Evolutionary conservation across 2,888 invertebrate species (phyloP).

Genomic region (Pediacus dermestoides): DNA sequence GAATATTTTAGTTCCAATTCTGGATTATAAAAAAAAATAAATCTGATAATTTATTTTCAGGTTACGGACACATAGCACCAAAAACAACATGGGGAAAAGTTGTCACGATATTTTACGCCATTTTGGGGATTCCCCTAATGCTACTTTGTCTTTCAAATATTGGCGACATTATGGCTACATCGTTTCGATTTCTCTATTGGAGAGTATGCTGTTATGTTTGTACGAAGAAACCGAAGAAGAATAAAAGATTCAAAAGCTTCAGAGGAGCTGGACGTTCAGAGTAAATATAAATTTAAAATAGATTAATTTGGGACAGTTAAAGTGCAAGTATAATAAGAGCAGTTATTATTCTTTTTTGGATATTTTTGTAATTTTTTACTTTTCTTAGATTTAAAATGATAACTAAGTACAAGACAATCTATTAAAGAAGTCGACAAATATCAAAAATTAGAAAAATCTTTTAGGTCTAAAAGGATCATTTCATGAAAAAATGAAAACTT

Average conservation of each 20-base stretch:
- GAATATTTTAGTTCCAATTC: too few species aligned
- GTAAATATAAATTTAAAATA: too few species aligned
- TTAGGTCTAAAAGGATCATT: too few species aligned
- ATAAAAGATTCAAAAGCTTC: slow-evolving; percentile 49
- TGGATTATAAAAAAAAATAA: too few species aligned
- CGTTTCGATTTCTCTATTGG: slow-evolving; percentile 92
- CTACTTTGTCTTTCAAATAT: slow-evolving; percentile 90
- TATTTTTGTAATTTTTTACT: slow-evolving; percentile 2
- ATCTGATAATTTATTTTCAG: slow-evolving; percentile 56
- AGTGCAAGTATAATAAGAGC: too few species aligned
- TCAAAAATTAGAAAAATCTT: too few species aligned
- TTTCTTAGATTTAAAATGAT: neutral
- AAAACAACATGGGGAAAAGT: slow-evolving; percentile 92
- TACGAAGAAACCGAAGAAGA: slow-evolving; percentile 69
- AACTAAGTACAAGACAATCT: too few species aligned
- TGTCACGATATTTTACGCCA: slow-evolving; percentile 93
- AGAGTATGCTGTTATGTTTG: slow-evolving; percentile 87
- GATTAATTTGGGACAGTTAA: too few species aligned
- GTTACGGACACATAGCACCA: slow-evolving; percentile 93
- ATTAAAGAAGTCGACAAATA: too few species aligned
- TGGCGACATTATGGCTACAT: slow-evolving; percentile 90
- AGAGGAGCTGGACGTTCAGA: slow-evolving; percentile 18
- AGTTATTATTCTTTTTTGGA: too few species aligned
- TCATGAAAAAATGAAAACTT: too few species aligned
- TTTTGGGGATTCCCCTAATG: slow-evolving; percentile 93